Conservation (phyloP, 2,888 invertebrate genomes). For the Lasioglossum figueresi region DNA sequence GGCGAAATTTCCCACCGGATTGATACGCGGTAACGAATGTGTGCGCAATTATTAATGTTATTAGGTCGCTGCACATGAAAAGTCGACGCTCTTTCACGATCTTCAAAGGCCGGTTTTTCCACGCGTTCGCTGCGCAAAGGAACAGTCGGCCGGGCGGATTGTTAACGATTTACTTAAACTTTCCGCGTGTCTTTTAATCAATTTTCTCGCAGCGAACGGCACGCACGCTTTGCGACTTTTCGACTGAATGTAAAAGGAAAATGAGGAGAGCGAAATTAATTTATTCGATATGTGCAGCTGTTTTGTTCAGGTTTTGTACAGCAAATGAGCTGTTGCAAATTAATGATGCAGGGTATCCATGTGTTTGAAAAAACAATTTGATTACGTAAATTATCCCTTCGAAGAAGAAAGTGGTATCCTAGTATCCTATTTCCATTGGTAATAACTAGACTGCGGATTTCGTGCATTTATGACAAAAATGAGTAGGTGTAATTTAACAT, state of each 20-base stretch:
- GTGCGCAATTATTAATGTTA: neutral
- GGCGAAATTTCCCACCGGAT: neutral
- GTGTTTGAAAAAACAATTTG: too few relatives aligned
- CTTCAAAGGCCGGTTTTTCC: neutral
- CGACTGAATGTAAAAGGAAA: neutral
- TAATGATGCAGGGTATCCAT: too few relatives aligned
- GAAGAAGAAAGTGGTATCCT: too few relatives aligned
- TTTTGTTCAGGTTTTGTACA: neutral
- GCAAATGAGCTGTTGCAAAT: neutral
- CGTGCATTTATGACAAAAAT: too few relatives aligned
- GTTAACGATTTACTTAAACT: conserved; percentile 1
- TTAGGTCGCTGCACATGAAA: conserved; percentile 17
- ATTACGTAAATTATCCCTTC: too few relatives aligned
- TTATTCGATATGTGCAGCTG: neutral
- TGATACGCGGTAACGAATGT: neutral
- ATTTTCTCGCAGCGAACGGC: neutral
- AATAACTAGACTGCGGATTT: too few relatives aligned
- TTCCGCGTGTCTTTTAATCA: neutral
- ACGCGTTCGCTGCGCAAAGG: neutral
- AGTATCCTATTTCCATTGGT: too few relatives aligned
- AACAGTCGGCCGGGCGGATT: neutral
- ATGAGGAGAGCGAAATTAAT: neutral
- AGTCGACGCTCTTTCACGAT: neutral
- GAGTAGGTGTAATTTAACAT: too few relatives aligned
- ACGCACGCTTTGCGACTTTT: neutral